A percentile compares a stretch with the other conserved stretches of the same genome.
phyloP scores from a whole-genome alignment of 1,140 invertebrate genomes.

The Drosophila lini region DNA sequence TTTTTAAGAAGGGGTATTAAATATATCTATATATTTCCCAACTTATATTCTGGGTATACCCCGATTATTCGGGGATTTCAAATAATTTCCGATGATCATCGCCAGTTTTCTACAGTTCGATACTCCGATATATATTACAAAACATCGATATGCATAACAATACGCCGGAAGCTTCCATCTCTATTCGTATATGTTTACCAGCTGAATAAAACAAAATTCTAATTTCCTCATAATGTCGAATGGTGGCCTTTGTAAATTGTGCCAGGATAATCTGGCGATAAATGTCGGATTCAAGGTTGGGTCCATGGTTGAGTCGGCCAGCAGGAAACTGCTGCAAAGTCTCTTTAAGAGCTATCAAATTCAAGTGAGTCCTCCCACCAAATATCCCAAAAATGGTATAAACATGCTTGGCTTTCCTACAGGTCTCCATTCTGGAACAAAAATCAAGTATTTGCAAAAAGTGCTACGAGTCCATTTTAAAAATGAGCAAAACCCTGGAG shows the following conservation, averaged over 20 bases:
- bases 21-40: too few relatives aligned
- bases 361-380: not conserved
- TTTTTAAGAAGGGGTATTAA: too few relatives aligned
- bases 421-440: not conserved
- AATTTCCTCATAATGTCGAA: not conserved
- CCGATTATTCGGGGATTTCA: too few relatives aligned
- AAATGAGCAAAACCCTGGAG: not conserved
- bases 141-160: not conserved
- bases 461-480: not conserved
- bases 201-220: not conserved
- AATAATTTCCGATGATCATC: too few relatives aligned
- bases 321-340: constrained; percentile 8
- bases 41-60: too few relatives aligned
- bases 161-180: not conserved
- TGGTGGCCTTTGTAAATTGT: constrained; percentile 13
- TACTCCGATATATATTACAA: too few relatives aligned
- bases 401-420: not conserved
- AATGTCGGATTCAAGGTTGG: not conserved
- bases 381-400: not conserved
- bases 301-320: not conserved
- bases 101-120: not conserved
- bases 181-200: not conserved
- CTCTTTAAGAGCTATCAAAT: constrained; percentile 31
- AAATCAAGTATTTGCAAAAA: not conserved
- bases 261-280: not conserved